Evolutionary conservation across 2,113 vertebrate genomes (phyloP).

Genomic region (Caloenas nicobarica): DNA sequence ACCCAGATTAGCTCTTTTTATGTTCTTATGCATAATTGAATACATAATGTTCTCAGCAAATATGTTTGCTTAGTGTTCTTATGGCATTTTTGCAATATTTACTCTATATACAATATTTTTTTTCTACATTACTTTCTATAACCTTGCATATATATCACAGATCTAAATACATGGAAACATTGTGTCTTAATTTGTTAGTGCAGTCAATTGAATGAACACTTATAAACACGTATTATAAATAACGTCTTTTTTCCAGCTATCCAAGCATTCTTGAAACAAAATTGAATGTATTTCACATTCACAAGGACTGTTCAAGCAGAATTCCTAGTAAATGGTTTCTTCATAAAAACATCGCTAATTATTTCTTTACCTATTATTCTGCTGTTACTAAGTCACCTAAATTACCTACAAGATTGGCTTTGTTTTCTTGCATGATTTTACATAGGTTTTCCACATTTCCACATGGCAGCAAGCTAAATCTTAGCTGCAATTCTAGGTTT

Average conservation of each 20-base stretch:
- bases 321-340: background rate
- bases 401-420: rapidly evolving
- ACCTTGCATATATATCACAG: background rate
- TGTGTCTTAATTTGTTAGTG: background rate
- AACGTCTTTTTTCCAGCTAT: background rate
- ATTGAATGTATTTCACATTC: background rate
- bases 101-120: no score
- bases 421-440: background rate
- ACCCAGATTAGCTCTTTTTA: background rate
- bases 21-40: background rate
- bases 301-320: background rate
- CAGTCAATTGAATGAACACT: background rate
- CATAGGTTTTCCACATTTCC: background rate
- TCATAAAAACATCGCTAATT: background rate
- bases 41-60: background rate
- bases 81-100: background rate
- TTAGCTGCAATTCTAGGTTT: background rate
- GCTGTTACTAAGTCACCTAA: background rate
- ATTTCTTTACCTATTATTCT: background rate
- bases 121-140: background rate
- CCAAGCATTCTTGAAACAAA: background rate
- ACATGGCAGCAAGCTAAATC: background rate
- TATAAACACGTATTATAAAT: background rate
- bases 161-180: background rate
- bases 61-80: background rate